Conservation (phyloP, 1,140 invertebrate genomes). For the Euura saliciscinereae region DNA sequence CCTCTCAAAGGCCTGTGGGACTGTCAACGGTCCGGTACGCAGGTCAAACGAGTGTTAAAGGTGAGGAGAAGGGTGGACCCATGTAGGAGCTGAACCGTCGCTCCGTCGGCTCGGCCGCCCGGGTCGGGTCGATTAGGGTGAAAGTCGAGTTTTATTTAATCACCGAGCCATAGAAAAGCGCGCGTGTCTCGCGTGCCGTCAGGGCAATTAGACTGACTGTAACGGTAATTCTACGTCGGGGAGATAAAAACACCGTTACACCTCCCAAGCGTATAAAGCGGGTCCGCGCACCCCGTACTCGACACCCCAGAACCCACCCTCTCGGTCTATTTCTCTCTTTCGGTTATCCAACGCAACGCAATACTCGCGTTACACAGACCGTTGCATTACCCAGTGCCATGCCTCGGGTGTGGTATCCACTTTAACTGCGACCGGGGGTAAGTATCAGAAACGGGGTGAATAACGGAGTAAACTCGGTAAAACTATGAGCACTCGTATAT, state of each 20-base stretch:
- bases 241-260: neutral
- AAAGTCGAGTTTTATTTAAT: slow-evolving; percentile 1
- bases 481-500: no score
- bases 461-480: no score
- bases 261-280: neutral
- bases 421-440: no score
- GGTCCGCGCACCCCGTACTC: neutral
- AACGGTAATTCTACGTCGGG: neutral
- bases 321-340: no score
- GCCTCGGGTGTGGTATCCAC: no score
- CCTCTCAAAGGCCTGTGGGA: neutral
- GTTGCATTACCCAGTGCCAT: no score
- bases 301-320: neutral
- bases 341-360: no score
- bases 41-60: neutral
- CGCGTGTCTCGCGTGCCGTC: neutral
- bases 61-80: no score
- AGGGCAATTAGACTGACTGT: neutral
- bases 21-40: neutral
- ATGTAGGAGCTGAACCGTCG: neutral
- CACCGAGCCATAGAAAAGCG: slow-evolving; percentile 4
- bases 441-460: no score
- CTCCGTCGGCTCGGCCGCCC: neutral
- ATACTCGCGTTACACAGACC: no score
- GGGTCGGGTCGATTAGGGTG: neutral